Base-by-base conservation (phyloP, 2,797 vertebrate species). In the Benthosema pterotum region DNA sequence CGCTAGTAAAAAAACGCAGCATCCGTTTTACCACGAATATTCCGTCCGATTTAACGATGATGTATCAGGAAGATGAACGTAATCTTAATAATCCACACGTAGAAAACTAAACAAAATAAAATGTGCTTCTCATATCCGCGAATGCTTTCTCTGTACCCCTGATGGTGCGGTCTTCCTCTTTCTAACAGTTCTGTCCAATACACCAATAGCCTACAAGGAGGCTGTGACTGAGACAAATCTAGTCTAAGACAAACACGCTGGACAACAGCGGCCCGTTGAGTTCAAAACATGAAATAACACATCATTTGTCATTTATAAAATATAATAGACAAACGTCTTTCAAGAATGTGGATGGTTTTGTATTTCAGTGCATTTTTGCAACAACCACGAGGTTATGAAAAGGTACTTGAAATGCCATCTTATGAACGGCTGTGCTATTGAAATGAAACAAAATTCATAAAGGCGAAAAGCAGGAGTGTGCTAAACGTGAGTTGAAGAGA, bases 231-330 rank as follows among this genome's bases (percentile, higher is more conserved):
- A 11, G 0, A 12, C 1, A 53, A 1, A 38, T 38, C n/a, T n/a
- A n/a, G n/a, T n/a, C n/a, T n/a, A 13, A 14, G 19, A 28, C 5
- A 14, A 28, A 32, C 28, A 62, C 60, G 15, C 32, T 55, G 52
- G 46, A 19, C 61, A 64, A 64, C 52, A 64, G 61, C 52, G 61
- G 52, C 61, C 42, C 61, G 54, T 12, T 25, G 51, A 64, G 61
- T 47, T 13, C 18, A 64, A 25, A 45, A 16, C 3, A 15, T 17
- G n/a, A 54, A 64, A 50, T 45, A 38, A 38, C 32, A 38, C 1
- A 2, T 9, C 1, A 38, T 7, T 8, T 38, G 32, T 38, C 19
- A 22, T 22, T 22, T 22, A n/a, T 22, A 22, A 22, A 22, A n/a
- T n/a, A n/a, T n/a, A n/a, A n/a, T n/a, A n/a, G n/a, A n/a, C n/a